phyloP scores from a whole-genome alignment of 2,113 vertebrate genomes.

The Sinosuthora webbiana region DNA sequence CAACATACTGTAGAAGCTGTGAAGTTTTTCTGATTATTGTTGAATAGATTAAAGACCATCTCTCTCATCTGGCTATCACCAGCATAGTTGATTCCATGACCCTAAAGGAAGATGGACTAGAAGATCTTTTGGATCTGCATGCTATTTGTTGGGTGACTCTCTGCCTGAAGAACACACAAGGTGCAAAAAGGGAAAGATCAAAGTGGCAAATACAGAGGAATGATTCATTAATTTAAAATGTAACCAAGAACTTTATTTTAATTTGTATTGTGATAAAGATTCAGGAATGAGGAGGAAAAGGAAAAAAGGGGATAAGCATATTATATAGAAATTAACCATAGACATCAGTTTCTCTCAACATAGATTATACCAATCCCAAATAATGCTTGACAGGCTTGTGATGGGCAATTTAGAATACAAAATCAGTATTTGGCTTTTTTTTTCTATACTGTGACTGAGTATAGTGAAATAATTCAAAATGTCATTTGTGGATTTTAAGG shows the following conservation, averaged over 20 bases:
- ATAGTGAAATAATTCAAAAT: slow-evolving; percentile 54
- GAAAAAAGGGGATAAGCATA: background rate
- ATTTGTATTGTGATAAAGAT: background rate
- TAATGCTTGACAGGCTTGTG: background rate
- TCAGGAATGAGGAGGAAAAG: background rate
- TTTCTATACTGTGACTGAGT: background rate
- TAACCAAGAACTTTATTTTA: background rate
- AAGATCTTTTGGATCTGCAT: background rate
- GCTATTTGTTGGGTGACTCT: background rate
- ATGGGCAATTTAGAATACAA: background rate
- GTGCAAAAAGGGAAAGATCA: background rate
- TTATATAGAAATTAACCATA: background rate
- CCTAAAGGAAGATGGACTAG: background rate
- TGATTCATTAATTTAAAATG: background rate
- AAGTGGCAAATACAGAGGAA: background rate
- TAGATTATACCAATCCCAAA: background rate
- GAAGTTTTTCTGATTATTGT: background rate
- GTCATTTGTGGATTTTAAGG: slow-evolving; percentile 56
- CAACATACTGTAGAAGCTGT: rapidly evolving
- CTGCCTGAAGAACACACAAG: background rate
- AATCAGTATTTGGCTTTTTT: background rate
- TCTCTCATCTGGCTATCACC: background rate
- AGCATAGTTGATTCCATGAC: background rate
- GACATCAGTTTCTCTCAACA: background rate
- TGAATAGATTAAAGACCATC: background rate